Conservation (phyloP, 2,888 invertebrate genomes). For the Cosmorhoe ocellata region DNA sequence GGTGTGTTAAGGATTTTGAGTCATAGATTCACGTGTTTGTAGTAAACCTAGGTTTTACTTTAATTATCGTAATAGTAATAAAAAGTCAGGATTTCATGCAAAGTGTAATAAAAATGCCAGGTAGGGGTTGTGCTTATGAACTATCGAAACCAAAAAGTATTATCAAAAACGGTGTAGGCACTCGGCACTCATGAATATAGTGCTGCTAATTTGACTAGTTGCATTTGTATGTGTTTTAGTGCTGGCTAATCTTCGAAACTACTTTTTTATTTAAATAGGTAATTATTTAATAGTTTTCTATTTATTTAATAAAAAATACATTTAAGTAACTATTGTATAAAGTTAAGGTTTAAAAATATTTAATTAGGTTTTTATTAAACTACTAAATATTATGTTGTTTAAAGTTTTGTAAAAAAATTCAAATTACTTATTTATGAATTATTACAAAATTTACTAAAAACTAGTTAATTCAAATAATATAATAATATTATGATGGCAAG, state of each 20-base stretch:
- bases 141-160: constrained; percentile 2
- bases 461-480: too few relatives aligned
- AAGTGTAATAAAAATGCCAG: constrained; percentile 17
- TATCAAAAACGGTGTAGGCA: constrained; percentile 14
- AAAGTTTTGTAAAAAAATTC: too few relatives aligned
- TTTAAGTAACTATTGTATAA: too few relatives aligned
- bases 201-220: constrained; percentile 7
- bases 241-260: constrained; percentile 10
- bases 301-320: background rate
- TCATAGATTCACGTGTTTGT: too few relatives aligned
- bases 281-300: background rate
- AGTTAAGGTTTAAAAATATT: too few relatives aligned
- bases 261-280: background rate
- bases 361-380: too few relatives aligned
- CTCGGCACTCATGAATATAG: constrained; percentile 12
- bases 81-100: constrained; percentile 4
- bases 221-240: constrained; percentile 6
- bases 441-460: too few relatives aligned
- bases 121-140: constrained; percentile 20
- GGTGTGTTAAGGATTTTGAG: too few relatives aligned
- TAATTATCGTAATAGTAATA: background rate
- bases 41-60: background rate
- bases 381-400: too few relatives aligned
- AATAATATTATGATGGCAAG: too few relatives aligned
- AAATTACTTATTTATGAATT: too few relatives aligned